These are phyloP conservation scores for Drosophila putrida DNA, from an alignment of 2,888 invertebrate species.

Conservation along the genomic window DNA sequence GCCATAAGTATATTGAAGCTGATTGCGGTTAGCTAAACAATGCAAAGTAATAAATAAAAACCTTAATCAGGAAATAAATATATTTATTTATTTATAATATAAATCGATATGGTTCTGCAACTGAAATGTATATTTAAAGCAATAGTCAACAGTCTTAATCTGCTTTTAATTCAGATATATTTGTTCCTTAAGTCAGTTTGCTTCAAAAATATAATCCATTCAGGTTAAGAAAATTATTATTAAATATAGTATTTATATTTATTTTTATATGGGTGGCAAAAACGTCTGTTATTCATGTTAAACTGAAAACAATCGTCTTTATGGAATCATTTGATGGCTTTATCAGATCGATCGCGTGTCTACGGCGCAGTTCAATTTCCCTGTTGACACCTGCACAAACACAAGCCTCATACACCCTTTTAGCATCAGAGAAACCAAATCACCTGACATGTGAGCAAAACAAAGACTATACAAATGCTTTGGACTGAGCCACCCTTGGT, in stretches of 20 bases:
- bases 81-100: background rate
- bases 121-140: too few species aligned
- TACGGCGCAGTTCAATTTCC: background rate
- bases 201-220: background rate
- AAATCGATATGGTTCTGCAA: background rate
- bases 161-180: too few species aligned
- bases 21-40: background rate
- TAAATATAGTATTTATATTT: too few species aligned
- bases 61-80: background rate
- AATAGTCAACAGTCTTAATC: too few species aligned
- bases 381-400: slow-evolving; percentile 3
- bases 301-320: background rate
- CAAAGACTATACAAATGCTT: slow-evolving; percentile 1
- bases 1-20: background rate
- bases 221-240: too few species aligned
- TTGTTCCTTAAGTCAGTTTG: too few species aligned
- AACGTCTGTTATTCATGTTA: background rate
- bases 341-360: background rate
- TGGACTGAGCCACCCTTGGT: slow-evolving; percentile 4
- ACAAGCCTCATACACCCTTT: background rate
- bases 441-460: slow-evolving; percentile 6
- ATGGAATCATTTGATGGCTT: background rate
- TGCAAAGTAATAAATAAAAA: background rate
- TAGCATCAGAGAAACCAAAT: slow-evolving; percentile 2
- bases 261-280: background rate